These are phyloP conservation scores for Amblyraja radiata DNA, from an alignment of 2,797 vertebrate genomes.

Conservation along the genomic window DNA sequence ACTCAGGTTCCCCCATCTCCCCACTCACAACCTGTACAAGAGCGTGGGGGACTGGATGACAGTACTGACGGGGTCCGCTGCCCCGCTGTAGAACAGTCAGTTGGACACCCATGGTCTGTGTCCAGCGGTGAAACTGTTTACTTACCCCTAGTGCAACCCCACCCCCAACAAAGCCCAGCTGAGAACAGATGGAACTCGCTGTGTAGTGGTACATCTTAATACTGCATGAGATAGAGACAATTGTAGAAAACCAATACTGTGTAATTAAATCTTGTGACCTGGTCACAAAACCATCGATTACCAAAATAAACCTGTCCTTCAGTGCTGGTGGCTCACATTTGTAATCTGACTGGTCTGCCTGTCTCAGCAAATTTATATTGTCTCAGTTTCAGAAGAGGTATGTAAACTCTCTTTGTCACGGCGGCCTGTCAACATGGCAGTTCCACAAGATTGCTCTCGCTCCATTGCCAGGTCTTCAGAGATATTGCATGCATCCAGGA, in stretches of 20 bases:
- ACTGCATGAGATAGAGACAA: background rate
- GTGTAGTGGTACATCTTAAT: background rate
- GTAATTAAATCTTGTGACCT: background rate
- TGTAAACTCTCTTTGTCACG: background rate
- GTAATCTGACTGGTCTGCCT: background rate
- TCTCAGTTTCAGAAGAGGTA: background rate
- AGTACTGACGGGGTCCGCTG: background rate
- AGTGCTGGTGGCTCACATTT: background rate
- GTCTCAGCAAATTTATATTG: conserved; percentile 6
- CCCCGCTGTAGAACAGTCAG: background rate
- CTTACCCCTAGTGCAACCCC: background rate
- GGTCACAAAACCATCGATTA: background rate
- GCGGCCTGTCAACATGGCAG: too few species aligned
- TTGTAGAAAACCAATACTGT: background rate
- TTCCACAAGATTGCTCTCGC: background rate
- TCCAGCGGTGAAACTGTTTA: background rate
- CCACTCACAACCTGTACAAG: background rate
- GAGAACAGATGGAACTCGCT: background rate
- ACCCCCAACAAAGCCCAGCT: background rate
- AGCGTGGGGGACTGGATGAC: background rate
- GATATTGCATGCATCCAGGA: background rate
- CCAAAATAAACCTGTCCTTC: background rate
- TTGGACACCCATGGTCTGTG: background rate
- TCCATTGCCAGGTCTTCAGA: background rate
- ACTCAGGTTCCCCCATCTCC: background rate